Percentiles rank a stretch among this genome's conserved stretches.
These are phyloP conservation scores for Malacosoma neustria DNA, from an alignment of 2,888 invertebrate species.

Conservation along the genomic window DNA sequence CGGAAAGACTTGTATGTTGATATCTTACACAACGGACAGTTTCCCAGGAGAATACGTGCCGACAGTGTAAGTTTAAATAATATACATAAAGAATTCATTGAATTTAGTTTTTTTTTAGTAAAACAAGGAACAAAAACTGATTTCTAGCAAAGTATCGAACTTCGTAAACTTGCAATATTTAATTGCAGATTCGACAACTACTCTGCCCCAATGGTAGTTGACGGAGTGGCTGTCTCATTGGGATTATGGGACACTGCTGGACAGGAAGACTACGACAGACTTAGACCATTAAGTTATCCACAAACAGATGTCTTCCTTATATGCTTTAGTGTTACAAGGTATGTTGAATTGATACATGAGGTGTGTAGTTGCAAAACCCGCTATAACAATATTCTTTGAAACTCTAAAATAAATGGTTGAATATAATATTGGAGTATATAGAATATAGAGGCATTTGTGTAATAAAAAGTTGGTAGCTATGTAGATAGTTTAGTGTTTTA, in stretches of 20 bases:
- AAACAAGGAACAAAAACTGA: no score
- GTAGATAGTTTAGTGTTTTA: no score
- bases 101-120: no score
- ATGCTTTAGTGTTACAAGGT: slow-evolving; percentile 97
- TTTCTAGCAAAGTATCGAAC: no score
- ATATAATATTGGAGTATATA: no score
- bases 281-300: slow-evolving; percentile 97
- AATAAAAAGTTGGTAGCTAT: no score
- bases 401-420: no score
- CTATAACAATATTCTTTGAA: no score
- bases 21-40: slow-evolving; percentile 93
- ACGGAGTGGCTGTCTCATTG: slow-evolving; percentile 96
- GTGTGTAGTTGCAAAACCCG: no score
- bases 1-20: slow-evolving; percentile 95
- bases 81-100: no score
- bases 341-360: no score
- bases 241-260: slow-evolving; percentile 99
- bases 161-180: neutral
- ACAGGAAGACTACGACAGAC: slow-evolving; percentile 97
- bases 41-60: slow-evolving; percentile 97
- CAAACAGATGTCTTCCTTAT: slow-evolving; percentile 99
- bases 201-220: slow-evolving; percentile 98
- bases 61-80: slow-evolving; percentile 84
- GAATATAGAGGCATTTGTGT: no score
- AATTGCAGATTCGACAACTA: slow-evolving; percentile 95